Percentiles rank a stretch among this genome's conserved stretches.
These are phyloP conservation scores for Sphaerophoria taeniata DNA, from an alignment of 2,888 invertebrate genomes.

Conservation along the genomic window DNA sequence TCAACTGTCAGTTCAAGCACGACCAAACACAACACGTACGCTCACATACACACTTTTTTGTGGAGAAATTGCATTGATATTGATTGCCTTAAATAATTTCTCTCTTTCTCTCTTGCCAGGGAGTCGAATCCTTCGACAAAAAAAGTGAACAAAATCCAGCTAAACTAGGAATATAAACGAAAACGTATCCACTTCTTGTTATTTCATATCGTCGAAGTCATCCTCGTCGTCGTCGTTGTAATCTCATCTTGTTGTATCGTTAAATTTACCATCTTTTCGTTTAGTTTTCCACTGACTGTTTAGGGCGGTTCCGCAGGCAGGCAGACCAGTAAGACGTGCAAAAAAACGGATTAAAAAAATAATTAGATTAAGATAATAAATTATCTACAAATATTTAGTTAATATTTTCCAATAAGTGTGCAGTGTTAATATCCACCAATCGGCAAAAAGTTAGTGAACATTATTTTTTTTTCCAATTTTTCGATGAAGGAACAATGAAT, in stretches of 20 bases:
- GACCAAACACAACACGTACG: slow-evolving; percentile 30
- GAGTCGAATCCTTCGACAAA: slow-evolving; percentile 47
- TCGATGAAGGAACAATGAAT: not conserved
- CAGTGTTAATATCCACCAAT: not conserved
- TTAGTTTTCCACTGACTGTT: slow-evolving; percentile 83
- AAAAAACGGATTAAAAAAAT: slow-evolving; percentile 74
- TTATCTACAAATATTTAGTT: slow-evolving; percentile 46
- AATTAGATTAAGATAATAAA: slow-evolving; percentile 37
- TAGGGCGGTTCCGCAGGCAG: slow-evolving; percentile 84
- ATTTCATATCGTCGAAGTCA: slow-evolving; percentile 76
- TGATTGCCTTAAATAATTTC: slow-evolving; percentile 65
- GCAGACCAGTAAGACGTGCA: slow-evolving; percentile 78
- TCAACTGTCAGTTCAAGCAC: slow-evolving; percentile 32
- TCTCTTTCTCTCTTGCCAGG: slow-evolving; percentile 57
- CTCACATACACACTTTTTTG: slow-evolving; percentile 20
- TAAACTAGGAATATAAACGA: slow-evolving; percentile 67
- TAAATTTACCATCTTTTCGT: slow-evolving; percentile 82
- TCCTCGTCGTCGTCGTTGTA: slow-evolving; percentile 75
- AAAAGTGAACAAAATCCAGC: slow-evolving; percentile 30
- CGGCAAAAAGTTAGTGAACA: not conserved
- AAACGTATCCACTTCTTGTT: slow-evolving; percentile 64
- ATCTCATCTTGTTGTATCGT: slow-evolving; percentile 78
- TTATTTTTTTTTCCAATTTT: not conserved
- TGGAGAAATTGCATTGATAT: slow-evolving; percentile 67
- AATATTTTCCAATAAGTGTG: slow-evolving; percentile 19